Evolutionary conservation across 2,113 vertebrate genomes (phyloP).

Genomic region (Oreochromis tanganicae): DNA sequence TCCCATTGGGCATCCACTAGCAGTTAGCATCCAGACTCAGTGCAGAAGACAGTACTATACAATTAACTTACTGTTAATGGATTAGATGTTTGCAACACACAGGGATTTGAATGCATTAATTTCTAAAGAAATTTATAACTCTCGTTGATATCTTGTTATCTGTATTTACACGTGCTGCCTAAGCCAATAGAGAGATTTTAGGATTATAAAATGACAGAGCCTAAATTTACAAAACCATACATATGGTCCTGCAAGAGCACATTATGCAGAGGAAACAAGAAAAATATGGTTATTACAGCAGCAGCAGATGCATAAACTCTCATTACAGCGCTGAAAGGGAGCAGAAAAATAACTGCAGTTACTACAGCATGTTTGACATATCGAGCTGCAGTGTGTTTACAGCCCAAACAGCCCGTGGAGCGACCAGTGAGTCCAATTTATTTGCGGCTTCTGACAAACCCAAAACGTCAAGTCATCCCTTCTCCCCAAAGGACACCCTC

Average conservation of each 20-base stretch:
- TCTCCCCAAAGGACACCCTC: slow-evolving; percentile 5
- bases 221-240: neutral
- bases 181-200: neutral
- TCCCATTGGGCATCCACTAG: neutral
- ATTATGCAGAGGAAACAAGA: neutral
- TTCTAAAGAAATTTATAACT: neutral
- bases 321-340: neutral
- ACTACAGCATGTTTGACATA: slow-evolving; percentile 18
- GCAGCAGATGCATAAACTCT: slow-evolving; percentile 3
- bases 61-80: neutral
- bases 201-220: neutral
- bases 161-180: neutral
- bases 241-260: neutral
- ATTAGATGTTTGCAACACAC: neutral
- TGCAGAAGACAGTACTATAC: neutral
- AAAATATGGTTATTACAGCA: neutral
- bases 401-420: slow-evolving; percentile 24
- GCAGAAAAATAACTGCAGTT: slow-evolving; percentile 3
- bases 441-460: slow-evolving; percentile 41
- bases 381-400: slow-evolving; percentile 35
- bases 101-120: neutral
- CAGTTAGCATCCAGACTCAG: neutral
- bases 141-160: neutral
- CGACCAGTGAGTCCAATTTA: slow-evolving; percentile 35
- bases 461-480: slow-evolving; percentile 57